Conservation (phyloP, 1,140 invertebrate genomes). For the Bombus waltoni region DNA sequence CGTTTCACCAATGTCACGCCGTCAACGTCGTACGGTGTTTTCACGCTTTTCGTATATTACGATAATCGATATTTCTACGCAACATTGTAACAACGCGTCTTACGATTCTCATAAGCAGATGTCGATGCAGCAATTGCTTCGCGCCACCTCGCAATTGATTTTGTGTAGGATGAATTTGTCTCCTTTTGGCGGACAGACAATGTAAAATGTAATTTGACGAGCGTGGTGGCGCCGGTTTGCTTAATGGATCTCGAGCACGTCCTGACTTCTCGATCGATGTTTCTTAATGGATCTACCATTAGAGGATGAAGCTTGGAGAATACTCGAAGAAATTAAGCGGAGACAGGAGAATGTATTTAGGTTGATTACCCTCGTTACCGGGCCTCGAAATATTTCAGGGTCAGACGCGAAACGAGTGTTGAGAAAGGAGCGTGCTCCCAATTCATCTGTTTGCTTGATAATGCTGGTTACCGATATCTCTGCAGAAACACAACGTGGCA, state of each 20-base stretch:
- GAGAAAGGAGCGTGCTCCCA: neutral
- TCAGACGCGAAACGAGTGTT: neutral
- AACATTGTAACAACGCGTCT: neutral
- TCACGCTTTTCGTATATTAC: neutral
- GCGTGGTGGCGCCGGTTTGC: neutral
- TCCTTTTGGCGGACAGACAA: neutral
- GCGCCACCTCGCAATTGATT: neutral
- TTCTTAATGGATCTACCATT: slow-evolving; percentile 22
- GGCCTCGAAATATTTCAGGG: slow-evolving; percentile 26
- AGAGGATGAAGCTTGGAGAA: slow-evolving; percentile 21
- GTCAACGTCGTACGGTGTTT: too few relatives aligned
- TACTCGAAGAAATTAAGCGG: slow-evolving; percentile 37
- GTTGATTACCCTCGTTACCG: slow-evolving; percentile 30
- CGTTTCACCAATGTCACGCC: neutral
- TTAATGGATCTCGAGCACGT: neutral
- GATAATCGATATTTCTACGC: slow-evolving; percentile 9
- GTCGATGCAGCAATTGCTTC: slow-evolving; percentile 4
- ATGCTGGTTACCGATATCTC: neutral
- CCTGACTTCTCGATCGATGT: neutral
- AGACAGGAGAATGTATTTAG: slow-evolving; percentile 3
- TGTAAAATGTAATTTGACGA: neutral
- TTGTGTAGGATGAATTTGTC: neutral
- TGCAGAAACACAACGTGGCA: too few relatives aligned
- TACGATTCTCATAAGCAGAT: neutral
- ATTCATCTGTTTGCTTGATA: neutral